Evolutionary conservation across 2,888 invertebrate species (phyloP), one percentile per base, ranked within the genome.

Genomic region (Perizoma flavofasciatum): DNA sequence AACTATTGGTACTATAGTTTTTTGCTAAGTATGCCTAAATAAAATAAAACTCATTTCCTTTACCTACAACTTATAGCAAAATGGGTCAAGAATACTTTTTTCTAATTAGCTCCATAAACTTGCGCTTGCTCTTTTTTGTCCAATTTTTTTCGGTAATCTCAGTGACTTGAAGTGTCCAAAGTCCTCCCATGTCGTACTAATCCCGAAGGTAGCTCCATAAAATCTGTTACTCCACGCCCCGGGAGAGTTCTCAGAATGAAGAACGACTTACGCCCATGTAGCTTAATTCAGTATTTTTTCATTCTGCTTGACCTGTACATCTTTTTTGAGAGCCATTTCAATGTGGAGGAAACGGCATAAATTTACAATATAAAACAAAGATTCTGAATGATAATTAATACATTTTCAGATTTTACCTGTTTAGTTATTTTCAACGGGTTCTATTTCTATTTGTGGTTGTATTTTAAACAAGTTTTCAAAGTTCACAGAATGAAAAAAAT

Each of bases 171-270:
- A 44, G 22, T 39, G 6, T 8, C 48, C 34, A 40, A 56, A 60
- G 41, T 54, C 43, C 40, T 52, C 49, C 46, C 58, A 44, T 59
- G 62, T 63, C 66, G 65, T 61, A 58, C 63, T 68, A 70, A 72
- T 71, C 70, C 62, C 52, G 48, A 54, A 67, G 65, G 66, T 61
- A 67, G 67, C 67, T 71, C 69, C 73, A 76, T 79, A 73, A 82
- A 81, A 79, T 79, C 74, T 74, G 73, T 77, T 73, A 73, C 69
- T 63, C 68, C 70, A 69, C 73, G 58, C 49, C 67, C 58, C 69
- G 62, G 71, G 67, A 69, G 67, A 66, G 70, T 68, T 71, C 62
- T 70, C 65, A 59, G 73, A 77, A 76, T 78, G 75, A 76, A 65
- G 67, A 65, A 75, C 69, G 71, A 64, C 65, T 66, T 49, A 65